These are phyloP conservation scores for Enoplosus armatus DNA, from an alignment of 2,797 vertebrate genomes.

Conservation along the genomic window DNA sequence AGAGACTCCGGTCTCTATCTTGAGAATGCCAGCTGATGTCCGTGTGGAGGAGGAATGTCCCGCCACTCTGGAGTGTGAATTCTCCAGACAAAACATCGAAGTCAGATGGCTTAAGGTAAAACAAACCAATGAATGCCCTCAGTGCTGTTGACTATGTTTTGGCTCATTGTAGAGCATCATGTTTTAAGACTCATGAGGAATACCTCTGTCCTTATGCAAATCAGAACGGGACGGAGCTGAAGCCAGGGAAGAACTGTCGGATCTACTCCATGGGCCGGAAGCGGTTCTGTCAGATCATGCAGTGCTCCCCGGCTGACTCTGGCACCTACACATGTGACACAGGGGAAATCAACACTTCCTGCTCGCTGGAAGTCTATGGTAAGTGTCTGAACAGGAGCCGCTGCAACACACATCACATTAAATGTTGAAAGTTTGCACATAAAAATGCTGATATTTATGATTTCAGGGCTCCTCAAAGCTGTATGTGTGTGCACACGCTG, in stretches of 20 bases:
- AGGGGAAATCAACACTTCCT: slow-evolving; percentile 82
- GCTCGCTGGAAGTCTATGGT: slow-evolving; percentile 87
- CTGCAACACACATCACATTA: background rate
- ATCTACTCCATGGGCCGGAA: slow-evolving; percentile 91
- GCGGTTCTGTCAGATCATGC: slow-evolving; percentile 90
- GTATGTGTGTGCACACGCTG: background rate
- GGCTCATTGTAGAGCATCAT: background rate
- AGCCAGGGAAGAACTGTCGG: slow-evolving; percentile 82
- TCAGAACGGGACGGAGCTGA: slow-evolving; percentile 87
- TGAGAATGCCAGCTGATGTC: slow-evolving; percentile 85
- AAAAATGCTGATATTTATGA: background rate
- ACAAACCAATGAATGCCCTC: background rate
- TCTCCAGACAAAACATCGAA: slow-evolving; percentile 90
- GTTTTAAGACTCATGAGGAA: background rate
- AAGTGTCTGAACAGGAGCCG: slow-evolving; percentile 8
- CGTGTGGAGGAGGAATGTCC: slow-evolving; percentile 88
- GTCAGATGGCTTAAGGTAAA: slow-evolving; percentile 94
- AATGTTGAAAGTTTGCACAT: background rate
- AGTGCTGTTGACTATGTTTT: background rate
- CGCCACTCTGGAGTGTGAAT: slow-evolving; percentile 92
- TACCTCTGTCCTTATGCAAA: background rate
- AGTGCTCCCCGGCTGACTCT: slow-evolving; percentile 81
- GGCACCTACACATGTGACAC: slow-evolving; percentile 90
- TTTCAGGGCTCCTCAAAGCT: background rate
- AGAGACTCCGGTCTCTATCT: slow-evolving; percentile 92